A percentile compares a stretch with the other conserved stretches of the same genome.
These are phyloP conservation scores for Acronicta psi DNA, from an alignment of 2,888 invertebrate genomes.

Conservation along the genomic window DNA sequence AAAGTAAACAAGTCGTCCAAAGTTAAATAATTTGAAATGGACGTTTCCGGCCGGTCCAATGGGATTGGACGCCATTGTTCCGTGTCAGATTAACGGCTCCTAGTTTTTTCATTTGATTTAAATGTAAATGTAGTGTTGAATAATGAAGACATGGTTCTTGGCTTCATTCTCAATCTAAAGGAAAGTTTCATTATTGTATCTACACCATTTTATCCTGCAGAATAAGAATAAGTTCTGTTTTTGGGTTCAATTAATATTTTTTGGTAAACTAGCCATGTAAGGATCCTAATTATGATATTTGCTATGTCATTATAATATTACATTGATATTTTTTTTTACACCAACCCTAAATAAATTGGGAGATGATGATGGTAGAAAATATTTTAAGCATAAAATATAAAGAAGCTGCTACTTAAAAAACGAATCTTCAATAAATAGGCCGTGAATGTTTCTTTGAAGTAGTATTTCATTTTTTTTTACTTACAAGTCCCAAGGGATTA, in stretches of 20 bases:
- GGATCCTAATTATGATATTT: no score
- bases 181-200: background rate
- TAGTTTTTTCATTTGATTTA: constrained; percentile 31
- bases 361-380: no score
- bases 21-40: constrained; percentile 71
- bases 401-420: background rate
- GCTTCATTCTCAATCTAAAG: background rate
- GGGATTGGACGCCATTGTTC: constrained; percentile 63
- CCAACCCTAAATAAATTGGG: no score
- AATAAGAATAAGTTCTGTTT: background rate
- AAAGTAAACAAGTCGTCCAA: constrained; percentile 62
- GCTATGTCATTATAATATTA: no score
- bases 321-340: no score
- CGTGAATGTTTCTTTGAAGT: constrained; percentile 23
- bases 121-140: constrained; percentile 5
- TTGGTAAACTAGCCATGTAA: background rate
- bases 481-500: constrained; percentile 10
- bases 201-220: background rate
- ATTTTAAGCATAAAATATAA: no score
- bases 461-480: constrained; percentile 10
- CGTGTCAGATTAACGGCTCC: constrained; percentile 67
- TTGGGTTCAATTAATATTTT: background rate
- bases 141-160: background rate
- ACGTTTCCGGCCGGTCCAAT: constrained; percentile 59
- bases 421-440: constrained; percentile 19